Conservation (phyloP, 2,797 vertebrate genomes). For the Meda fulgida region DNA sequence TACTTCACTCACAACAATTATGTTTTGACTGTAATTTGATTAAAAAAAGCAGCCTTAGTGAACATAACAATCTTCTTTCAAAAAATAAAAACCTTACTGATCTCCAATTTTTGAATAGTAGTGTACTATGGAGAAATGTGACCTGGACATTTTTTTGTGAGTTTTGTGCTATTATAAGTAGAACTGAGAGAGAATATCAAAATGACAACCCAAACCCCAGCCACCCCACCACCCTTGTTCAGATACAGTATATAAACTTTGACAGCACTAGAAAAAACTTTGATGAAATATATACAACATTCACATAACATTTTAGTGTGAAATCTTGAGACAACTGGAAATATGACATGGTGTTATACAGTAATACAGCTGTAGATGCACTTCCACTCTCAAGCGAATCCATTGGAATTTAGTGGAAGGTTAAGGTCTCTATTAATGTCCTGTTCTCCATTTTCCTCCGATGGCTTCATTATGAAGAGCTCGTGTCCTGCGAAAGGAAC, state of each 20-base stretch:
- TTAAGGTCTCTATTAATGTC: slow-evolving; percentile 31
- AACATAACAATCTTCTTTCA: neutral
- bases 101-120: neutral
- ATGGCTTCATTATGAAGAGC: neutral
- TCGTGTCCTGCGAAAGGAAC: slow-evolving; percentile 54
- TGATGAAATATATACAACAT: neutral
- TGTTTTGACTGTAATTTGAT: neutral
- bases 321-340: neutral
- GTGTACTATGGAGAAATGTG: neutral
- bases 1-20: no score
- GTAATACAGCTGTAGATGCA: neutral
- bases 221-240: neutral
- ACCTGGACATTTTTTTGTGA: neutral
- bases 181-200: no score
- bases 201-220: neutral
- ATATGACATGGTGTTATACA: neutral
- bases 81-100: neutral
- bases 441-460: neutral
- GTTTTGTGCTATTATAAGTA: neutral
- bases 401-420: neutral
- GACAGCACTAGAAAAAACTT: neutral
- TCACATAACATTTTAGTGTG: slow-evolving; percentile 31
- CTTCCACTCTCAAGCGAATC: neutral
- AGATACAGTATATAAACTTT: neutral
- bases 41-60: neutral